These are phyloP conservation scores for Elgaria multicarinata DNA, from an alignment of 2,113 vertebrate species.

Conservation along the genomic window DNA sequence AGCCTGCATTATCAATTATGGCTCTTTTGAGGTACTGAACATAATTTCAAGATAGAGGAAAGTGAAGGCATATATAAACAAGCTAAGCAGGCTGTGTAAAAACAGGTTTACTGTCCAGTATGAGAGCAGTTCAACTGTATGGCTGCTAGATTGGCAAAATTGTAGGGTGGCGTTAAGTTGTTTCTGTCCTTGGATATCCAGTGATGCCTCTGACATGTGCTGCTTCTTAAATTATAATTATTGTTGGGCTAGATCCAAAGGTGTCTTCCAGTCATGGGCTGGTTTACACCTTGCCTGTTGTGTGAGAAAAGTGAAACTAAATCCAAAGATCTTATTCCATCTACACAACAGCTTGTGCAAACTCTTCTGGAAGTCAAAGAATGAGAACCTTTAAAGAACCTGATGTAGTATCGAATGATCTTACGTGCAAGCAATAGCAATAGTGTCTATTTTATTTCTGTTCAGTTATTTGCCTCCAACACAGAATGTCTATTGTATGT, in stretches of 20 bases:
- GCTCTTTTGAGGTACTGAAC: slow-evolving; percentile 3
- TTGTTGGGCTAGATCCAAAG: neutral
- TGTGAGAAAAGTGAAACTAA: neutral
- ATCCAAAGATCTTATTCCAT: neutral
- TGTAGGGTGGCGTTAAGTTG: neutral
- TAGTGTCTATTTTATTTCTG: neutral
- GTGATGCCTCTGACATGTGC: neutral
- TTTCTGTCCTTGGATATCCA: neutral
- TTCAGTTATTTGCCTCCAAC: neutral
- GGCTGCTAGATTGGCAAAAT: neutral
- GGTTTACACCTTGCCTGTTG: neutral
- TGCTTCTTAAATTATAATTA: neutral
- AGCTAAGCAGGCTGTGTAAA: slow-evolving; percentile 25
- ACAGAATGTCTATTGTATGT: neutral
- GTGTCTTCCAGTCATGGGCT: too few species aligned
- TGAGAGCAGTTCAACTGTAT: slow-evolving; percentile 22
- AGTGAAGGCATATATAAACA: neutral
- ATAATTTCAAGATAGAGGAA: neutral
- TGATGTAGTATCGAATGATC: neutral
- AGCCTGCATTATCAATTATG: slow-evolving; percentile 28
- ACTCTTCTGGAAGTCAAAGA: neutral
- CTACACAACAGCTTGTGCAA: neutral
- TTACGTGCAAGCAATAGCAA: neutral
- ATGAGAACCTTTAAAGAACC: neutral
- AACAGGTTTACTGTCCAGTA: slow-evolving; percentile 21